These are phyloP conservation scores for Eonycteris spelaea DNA, from an alignment of 2,113 vertebrate species.

Conservation along the genomic window DNA sequence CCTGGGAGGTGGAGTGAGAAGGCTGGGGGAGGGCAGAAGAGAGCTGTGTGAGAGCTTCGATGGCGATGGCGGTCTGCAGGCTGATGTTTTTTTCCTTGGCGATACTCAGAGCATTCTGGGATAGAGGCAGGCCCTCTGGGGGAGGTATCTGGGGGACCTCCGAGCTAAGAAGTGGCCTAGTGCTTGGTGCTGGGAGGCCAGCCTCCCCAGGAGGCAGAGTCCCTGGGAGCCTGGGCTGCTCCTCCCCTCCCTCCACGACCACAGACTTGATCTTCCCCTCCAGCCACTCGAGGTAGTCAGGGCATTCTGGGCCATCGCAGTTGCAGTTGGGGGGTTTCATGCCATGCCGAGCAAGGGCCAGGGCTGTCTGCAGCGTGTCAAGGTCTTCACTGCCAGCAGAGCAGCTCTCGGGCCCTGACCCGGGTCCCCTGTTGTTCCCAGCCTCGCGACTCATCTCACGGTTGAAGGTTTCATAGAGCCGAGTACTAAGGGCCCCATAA, in stretches of 20 bases:
- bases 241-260: slow-evolving; percentile 72
- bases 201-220: slow-evolving; percentile 62
- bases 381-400: slow-evolving; percentile 86
- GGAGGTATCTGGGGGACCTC: slow-evolving; percentile 76
- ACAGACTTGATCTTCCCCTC: slow-evolving; percentile 94
- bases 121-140: slow-evolving; percentile 89
- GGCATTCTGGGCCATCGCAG: slow-evolving; percentile 96
- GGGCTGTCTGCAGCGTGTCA: slow-evolving; percentile 89
- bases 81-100: slow-evolving; percentile 98
- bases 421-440: slow-evolving; percentile 63
- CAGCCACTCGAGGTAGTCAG: slow-evolving; percentile 98
- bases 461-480: slow-evolving; percentile 93
- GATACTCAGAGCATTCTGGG: slow-evolving; percentile 93
- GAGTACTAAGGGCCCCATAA: slow-evolving; percentile 84
- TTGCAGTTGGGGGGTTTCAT: slow-evolving; percentile 96
- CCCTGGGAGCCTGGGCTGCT: slow-evolving; percentile 87
- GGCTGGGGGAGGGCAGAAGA: slow-evolving; percentile 89
- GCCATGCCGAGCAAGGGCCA: slow-evolving; percentile 92
- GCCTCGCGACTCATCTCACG: slow-evolving; percentile 88
- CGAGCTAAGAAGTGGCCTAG: slow-evolving; percentile 70
- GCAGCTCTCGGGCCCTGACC: slow-evolving; percentile 72
- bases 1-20: slow-evolving; percentile 62
- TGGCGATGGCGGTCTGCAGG: slow-evolving; percentile 96
- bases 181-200: slow-evolving; percentile 54
- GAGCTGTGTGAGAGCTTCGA: slow-evolving; percentile 96